A percentile compares a stretch with the other conserved stretches of the same genome.
These are phyloP conservation scores for Pegea sp. DNA, from an alignment of 23 tunicate genomes.

Conservation along the genomic window DNA sequence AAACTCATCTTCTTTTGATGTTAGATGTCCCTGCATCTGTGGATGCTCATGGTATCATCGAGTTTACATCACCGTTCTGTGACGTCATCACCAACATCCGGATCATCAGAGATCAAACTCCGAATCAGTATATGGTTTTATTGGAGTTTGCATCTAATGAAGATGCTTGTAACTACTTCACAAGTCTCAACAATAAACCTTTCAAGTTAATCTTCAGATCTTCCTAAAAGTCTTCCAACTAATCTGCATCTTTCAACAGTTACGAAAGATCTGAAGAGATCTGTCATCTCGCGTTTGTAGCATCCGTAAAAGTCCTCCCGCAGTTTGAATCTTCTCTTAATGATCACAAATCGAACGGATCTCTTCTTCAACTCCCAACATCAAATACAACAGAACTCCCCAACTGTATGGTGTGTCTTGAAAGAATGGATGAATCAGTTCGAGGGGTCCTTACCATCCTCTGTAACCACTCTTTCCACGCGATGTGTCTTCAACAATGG, in stretches of 20 bases:
- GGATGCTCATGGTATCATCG: constrained; percentile 43
- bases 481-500: constrained; percentile 77
- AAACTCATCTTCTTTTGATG: constrained; percentile 61
- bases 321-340: constrained; percentile 3
- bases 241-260: too few species aligned
- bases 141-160: constrained; percentile 18
- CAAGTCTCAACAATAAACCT: constrained; percentile 36
- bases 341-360: constrained; percentile 1
- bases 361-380: constrained; percentile 20
- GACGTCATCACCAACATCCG: constrained; percentile 28
- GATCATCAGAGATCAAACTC: constrained; percentile 81
- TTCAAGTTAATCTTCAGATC: too few species aligned
- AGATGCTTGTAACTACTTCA: constrained; percentile 40
- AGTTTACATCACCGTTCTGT: constrained; percentile 46
- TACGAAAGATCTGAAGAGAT: constrained; percentile 47
- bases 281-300: constrained; percentile 87
- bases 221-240: too few species aligned
- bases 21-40: constrained; percentile 78
- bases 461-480: constrained; percentile 96
- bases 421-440: constrained; percentile 96
- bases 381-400: constrained; percentile 71
- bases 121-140: constrained; percentile 89
- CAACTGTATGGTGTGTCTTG: constrained; percentile 85
- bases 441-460: constrained; percentile 74
- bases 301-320: constrained; percentile 55